Percentiles rank a stretch among this genome's conserved stretches.
Evolutionary conservation across 2,888 invertebrate genomes (phyloP).

Genomic region (Coelogynopora nodosa): DNA sequence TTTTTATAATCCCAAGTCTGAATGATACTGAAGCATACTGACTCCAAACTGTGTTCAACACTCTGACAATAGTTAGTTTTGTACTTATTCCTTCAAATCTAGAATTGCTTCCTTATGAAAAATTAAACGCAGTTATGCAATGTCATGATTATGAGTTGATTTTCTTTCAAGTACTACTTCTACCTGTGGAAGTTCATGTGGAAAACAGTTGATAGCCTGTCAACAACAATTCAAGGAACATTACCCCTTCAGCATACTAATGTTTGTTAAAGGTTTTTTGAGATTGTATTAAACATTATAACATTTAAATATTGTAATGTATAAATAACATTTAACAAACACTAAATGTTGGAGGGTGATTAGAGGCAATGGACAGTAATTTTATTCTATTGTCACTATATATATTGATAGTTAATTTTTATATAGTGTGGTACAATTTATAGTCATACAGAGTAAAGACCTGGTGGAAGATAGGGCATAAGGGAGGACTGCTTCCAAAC

Average conservation of each 20-base stretch:
- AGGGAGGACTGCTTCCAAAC: conserved; percentile 45
- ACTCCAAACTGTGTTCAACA: too few species aligned
- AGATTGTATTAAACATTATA: too few species aligned
- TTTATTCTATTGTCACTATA: too few species aligned
- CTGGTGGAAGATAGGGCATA: conserved; percentile 44
- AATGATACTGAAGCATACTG: not conserved
- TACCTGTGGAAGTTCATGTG: conserved; percentile 13
- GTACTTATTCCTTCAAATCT: not conserved
- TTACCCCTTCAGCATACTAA: too few species aligned
- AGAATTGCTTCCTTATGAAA: not conserved
- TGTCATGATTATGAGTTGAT: conserved; percentile 11
- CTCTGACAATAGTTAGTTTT: not conserved
- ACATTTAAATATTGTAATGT: too few species aligned
- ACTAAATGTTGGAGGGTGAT: too few species aligned
- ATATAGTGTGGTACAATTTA: conserved; percentile 40
- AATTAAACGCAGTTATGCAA: not conserved
- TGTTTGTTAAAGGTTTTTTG: too few species aligned
- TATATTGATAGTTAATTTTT: too few species aligned
- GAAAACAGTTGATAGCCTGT: not conserved
- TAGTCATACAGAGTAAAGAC: conserved; percentile 43
- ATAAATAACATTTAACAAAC: too few species aligned
- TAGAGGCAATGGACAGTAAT: too few species aligned
- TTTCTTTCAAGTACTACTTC: not conserved
- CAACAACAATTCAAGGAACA: conserved; percentile 1
- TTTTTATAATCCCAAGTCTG: too few species aligned